Evolutionary conservation across 1,140 invertebrate species (phyloP).

Genomic region (Apis laboriosa): DNA sequence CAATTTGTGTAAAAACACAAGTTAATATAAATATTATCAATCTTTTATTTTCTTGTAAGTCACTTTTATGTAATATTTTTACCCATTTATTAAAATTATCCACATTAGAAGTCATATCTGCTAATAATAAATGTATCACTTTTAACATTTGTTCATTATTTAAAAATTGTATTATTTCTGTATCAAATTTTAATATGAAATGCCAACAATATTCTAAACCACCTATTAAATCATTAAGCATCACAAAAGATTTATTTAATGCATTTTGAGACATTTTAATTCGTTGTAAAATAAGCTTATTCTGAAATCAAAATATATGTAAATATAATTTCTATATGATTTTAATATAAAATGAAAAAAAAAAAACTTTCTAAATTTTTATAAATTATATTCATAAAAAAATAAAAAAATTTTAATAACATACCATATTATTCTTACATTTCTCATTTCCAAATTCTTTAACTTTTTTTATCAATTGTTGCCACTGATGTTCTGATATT

Average conservation of each 20-base stretch:
- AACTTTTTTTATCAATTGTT: constrained; percentile 59
- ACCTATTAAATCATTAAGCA: constrained; percentile 55
- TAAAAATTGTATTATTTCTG: constrained; percentile 50
- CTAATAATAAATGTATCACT: constrained; percentile 55
- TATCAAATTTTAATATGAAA: constrained; percentile 58
- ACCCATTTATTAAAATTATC: constrained; percentile 47
- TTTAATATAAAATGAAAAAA: neutral
- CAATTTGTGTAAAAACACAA: constrained; percentile 59
- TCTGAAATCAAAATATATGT: constrained; percentile 63
- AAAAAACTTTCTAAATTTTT: neutral
- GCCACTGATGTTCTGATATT: constrained; percentile 58
- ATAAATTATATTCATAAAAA: neutral
- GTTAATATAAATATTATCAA: constrained; percentile 57
- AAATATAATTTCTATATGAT: constrained; percentile 19
- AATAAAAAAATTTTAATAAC: constrained; percentile 31
- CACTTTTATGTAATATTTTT: constrained; percentile 50
- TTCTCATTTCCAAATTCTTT: constrained; percentile 50
- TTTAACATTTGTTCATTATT: constrained; percentile 60
- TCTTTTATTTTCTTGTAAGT: constrained; percentile 61
- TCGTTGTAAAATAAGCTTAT: constrained; percentile 65
- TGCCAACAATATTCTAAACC: constrained; percentile 60
- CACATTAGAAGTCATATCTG: constrained; percentile 44
- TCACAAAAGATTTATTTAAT: constrained; percentile 29
- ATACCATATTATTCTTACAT: constrained; percentile 64
- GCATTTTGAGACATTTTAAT: constrained; percentile 35